These are phyloP conservation scores for Chrosomus eos DNA, from an alignment of 2,797 vertebrate species.

Conservation along the genomic window DNA sequence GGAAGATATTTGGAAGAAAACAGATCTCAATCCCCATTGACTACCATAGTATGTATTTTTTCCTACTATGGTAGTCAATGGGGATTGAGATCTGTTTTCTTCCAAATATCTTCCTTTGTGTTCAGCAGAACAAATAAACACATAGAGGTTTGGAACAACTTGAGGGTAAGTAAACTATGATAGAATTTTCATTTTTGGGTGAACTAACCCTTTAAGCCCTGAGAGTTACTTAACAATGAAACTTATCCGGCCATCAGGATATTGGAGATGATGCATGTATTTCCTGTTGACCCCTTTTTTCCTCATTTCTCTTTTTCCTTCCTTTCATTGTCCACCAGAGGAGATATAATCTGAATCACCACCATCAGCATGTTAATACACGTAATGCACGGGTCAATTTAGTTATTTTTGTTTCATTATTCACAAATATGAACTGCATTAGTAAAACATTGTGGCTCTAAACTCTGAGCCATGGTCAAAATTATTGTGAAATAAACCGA, in stretches of 20 bases:
- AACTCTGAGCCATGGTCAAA: neutral
- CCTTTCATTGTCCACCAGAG: constrained; percentile 63
- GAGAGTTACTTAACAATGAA: constrained; percentile 24
- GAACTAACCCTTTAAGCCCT: too few species aligned
- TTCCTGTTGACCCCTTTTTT: constrained; percentile 67
- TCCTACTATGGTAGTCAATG: too few species aligned
- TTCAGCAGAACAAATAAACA: too few species aligned
- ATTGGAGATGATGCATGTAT: constrained; percentile 42
- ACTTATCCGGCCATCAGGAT: constrained; percentile 15
- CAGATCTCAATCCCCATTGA: too few species aligned
- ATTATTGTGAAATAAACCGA: neutral
- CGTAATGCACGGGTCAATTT: neutral
- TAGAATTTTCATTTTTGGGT: too few species aligned
- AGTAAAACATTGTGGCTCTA: neutral
- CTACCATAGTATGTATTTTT: too few species aligned
- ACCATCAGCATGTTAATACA: constrained; percentile 26
- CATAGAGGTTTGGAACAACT: too few species aligned
- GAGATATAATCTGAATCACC: neutral
- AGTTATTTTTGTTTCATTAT: neutral
- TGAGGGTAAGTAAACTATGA: too few species aligned
- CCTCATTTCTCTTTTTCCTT: constrained; percentile 64
- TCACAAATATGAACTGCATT: neutral
- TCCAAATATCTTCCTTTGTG: too few species aligned
- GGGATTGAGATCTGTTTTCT: too few species aligned
- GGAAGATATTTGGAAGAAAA: too few species aligned